Conservation (phyloP, 2,797 vertebrate genomes). For the Tauraco hartlaubi region DNA sequence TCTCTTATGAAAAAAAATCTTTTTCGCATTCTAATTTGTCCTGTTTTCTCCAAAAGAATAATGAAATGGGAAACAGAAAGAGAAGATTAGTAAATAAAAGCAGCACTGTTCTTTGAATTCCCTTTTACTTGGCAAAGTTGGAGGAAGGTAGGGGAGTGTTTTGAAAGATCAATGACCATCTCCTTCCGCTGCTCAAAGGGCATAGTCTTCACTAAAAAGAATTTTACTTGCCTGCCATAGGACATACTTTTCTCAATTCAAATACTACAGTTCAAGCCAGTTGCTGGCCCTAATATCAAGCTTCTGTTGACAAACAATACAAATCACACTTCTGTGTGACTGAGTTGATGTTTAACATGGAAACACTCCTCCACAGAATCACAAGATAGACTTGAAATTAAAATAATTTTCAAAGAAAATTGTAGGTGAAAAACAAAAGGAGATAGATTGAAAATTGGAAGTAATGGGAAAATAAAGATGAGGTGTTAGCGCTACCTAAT, state of each 20-base stretch:
- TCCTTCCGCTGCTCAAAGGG: not conserved
- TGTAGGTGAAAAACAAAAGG: constrained; percentile 71
- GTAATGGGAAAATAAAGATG: constrained; percentile 75
- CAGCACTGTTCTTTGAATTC: not conserved
- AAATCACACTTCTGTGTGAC: constrained; percentile 5
- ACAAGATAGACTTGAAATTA: constrained; percentile 68
- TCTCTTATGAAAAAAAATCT: not conserved
- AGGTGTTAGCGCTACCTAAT: constrained; percentile 72
- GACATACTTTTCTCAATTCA: not conserved
- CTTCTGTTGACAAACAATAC: constrained; percentile 50
- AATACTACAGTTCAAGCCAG: not conserved
- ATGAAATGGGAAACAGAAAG: not conserved
- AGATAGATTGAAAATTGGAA: constrained; percentile 72
- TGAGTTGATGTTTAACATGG: constrained; percentile 19
- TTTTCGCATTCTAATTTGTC: not conserved
- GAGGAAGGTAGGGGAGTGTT: not conserved
- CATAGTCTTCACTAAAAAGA: not conserved
- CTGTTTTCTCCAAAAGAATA: not conserved
- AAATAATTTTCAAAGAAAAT: constrained; percentile 64
- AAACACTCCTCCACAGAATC: constrained; percentile 62
- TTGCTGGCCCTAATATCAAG: constrained; percentile 8
- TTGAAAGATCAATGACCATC: not conserved
- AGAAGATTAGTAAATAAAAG: not conserved
- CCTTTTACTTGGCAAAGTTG: not conserved
- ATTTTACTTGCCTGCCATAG: not conserved